These are phyloP conservation scores for Timema podura DNA, from an alignment of 2,888 invertebrate species.

Conservation along the genomic window DNA sequence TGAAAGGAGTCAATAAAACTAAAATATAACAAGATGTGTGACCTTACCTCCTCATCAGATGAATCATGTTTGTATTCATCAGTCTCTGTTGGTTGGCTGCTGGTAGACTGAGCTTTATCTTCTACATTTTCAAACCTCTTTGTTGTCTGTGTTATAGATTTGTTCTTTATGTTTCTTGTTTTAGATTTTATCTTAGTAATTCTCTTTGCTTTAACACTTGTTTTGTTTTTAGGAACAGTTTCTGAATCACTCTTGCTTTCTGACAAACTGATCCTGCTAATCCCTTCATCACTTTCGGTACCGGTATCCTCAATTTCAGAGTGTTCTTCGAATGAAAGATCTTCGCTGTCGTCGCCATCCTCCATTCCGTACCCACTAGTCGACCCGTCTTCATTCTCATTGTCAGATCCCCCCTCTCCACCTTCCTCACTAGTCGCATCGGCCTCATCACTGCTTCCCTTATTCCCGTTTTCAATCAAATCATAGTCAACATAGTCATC, in stretches of 20 bases:
- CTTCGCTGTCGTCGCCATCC: conserved; percentile 19
- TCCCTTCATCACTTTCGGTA: conserved; percentile 16
- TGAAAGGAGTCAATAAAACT: too few relatives aligned
- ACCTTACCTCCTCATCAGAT: conserved; percentile 78
- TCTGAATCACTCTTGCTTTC: neutral
- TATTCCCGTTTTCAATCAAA: conserved; percentile 23
- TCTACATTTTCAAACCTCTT: neutral
- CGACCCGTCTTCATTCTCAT: conserved; percentile 16
- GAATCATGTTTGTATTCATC: conserved; percentile 61
- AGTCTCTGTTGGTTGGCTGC: conserved; percentile 18
- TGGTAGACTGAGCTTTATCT: conserved; percentile 17
- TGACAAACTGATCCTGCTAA: neutral
- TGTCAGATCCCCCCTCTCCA: conserved; percentile 20
- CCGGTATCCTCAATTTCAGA: conserved; percentile 11
- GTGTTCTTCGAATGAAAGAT: conserved; percentile 12
- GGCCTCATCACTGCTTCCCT: conserved; percentile 10
- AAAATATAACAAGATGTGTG: neutral
- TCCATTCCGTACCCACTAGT: neutral
- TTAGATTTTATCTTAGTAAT: neutral
- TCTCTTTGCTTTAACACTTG: neutral
- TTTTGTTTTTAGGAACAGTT: neutral
- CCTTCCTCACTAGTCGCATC: conserved; percentile 34
- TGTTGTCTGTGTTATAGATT: conserved; percentile 22
- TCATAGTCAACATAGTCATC: conserved; percentile 28
- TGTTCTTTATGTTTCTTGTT: conserved; percentile 28